These are phyloP conservation scores for Sebastolobus altivelis DNA, from an alignment of 2,797 vertebrate species.

Conservation along the genomic window DNA sequence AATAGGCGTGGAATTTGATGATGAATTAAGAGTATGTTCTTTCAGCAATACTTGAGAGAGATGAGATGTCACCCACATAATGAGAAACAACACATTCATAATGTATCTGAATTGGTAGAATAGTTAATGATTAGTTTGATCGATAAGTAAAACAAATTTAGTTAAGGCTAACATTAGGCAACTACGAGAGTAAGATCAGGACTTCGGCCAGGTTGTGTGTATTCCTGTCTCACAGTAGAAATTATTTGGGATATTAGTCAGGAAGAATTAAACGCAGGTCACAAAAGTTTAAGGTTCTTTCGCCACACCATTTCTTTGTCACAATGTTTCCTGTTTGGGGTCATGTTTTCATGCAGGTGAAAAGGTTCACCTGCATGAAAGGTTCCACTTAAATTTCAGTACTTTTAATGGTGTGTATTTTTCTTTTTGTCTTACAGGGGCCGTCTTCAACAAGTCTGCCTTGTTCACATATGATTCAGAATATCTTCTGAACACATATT, in stretches of 20 bases:
- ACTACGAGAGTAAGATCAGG: neutral
- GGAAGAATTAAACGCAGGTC: neutral
- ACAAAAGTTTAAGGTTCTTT: conserved; percentile 1
- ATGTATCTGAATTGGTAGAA: neutral
- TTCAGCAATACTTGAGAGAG: neutral
- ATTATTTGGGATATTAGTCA: neutral
- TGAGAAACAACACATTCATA: neutral
- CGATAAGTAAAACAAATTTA: neutral
- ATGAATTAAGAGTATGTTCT: neutral
- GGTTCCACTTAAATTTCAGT: neutral
- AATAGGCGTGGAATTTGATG: neutral
- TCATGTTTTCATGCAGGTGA: neutral
- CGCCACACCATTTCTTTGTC: neutral
- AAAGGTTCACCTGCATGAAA: too few relatives aligned
- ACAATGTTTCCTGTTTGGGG: neutral
- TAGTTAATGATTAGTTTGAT: neutral
- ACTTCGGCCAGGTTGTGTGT: neutral
- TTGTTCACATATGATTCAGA: conserved; percentile 93
- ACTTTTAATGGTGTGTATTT: neutral
- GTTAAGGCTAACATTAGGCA: neutral
- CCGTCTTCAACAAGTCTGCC: conserved; percentile 85
- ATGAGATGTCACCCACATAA: too few relatives aligned
- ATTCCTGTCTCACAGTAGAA: neutral
- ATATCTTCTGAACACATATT: conserved; percentile 84
- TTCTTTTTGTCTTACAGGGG: conserved; percentile 83